phyloP scores from a whole-genome alignment of 2,113 vertebrate species.

The Gavialis gangeticus region DNA sequence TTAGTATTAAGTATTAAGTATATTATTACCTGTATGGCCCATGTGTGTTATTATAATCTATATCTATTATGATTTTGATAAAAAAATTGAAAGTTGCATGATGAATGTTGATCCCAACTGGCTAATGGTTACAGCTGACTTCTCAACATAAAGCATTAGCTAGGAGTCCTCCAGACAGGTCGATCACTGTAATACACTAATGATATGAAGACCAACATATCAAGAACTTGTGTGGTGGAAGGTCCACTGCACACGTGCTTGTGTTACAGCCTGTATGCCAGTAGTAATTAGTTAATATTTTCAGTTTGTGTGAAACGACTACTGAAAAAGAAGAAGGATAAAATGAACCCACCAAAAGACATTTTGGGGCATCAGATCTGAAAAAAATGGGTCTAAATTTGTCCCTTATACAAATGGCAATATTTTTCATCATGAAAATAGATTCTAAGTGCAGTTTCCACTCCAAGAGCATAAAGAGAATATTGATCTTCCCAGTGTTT shows the following conservation, averaged over 20 bases:
- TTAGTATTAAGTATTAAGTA: neutral
- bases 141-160: slow-evolving; percentile 37
- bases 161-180: slow-evolving; percentile 1
- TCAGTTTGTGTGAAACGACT: slow-evolving; percentile 50
- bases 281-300: slow-evolving; percentile 39
- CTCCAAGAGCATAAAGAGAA: slow-evolving; percentile 23
- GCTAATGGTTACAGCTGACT: neutral
- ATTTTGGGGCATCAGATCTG: neutral
- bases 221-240: neutral
- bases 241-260: neutral
- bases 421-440: slow-evolving; percentile 65
- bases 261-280: slow-evolving; percentile 32
- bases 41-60: neutral
- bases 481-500: slow-evolving; percentile 58
- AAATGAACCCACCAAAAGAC: neutral
- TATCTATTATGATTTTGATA: accelerated
- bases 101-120: neutral
- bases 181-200: neutral
- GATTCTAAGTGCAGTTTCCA: slow-evolving; percentile 50
- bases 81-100: neutral
- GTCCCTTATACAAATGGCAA: slow-evolving; percentile 22
- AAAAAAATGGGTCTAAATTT: slow-evolving; percentile 34
- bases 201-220: slow-evolving; percentile 17
- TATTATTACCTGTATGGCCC: neutral
- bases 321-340: neutral